phyloP scores from a whole-genome alignment of 2,113 vertebrate species.

The Argyrosomus japonicus region DNA sequence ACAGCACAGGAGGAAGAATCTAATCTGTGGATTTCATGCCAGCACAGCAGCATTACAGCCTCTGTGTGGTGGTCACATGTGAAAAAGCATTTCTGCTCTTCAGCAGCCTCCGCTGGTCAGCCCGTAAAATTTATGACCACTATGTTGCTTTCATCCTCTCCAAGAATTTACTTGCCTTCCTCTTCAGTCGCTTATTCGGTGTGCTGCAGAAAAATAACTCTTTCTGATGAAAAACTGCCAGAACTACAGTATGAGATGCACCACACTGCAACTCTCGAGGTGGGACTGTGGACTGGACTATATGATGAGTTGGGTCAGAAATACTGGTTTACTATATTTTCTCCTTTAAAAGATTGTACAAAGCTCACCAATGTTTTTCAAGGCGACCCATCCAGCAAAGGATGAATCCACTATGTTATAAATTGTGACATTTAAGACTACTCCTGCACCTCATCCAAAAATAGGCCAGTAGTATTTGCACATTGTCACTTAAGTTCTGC shows the following conservation, averaged over 20 bases:
- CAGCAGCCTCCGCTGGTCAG: constrained; percentile 7
- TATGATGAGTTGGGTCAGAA: background rate
- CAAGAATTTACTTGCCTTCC: constrained; percentile 40
- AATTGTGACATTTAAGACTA: too few species aligned
- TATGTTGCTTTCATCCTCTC: constrained; percentile 39
- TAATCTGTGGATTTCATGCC: background rate
- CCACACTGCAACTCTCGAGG: background rate
- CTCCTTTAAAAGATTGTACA: background rate
- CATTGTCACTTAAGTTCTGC: too few species aligned
- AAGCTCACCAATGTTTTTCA: background rate
- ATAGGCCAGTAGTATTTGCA: too few species aligned
- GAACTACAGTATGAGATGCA: background rate
- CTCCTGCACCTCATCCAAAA: too few species aligned
- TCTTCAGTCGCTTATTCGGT: constrained; percentile 12
- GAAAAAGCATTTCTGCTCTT: constrained; percentile 20
- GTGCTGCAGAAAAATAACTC: constrained; percentile 38
- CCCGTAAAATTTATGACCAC: constrained; percentile 28
- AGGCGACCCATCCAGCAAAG: too few species aligned
- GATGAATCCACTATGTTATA: too few species aligned
- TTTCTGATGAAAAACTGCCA: constrained; percentile 11
- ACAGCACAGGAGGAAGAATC: background rate
- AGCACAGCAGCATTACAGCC: background rate
- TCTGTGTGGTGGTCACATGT: background rate
- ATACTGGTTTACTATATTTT: background rate
- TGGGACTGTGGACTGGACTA: background rate